These are phyloP conservation scores for Zygogramma bicolorata DNA, from an alignment of 2,888 invertebrate species.

Conservation along the genomic window DNA sequence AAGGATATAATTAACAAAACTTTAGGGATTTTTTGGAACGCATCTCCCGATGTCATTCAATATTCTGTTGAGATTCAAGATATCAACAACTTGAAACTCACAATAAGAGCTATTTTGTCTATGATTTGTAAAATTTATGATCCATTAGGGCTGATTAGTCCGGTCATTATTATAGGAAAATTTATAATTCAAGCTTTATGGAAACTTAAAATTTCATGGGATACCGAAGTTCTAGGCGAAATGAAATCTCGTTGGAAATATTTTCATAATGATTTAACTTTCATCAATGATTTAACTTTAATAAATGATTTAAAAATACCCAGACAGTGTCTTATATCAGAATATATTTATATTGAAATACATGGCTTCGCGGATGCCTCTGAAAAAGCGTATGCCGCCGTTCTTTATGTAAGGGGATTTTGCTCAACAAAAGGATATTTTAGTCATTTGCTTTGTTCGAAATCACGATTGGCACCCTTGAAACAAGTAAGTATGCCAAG, in stretches of 20 bases:
- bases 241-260: slow-evolving; percentile 14
- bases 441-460: background rate
- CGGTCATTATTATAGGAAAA: slow-evolving; percentile 28
- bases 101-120: slow-evolving; percentile 31
- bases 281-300: background rate
- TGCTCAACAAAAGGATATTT: background rate
- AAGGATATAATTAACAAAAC: slow-evolving; percentile 31
- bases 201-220: slow-evolving; percentile 32
- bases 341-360: slow-evolving; percentile 10
- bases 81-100: background rate
- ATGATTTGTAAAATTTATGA: slow-evolving; percentile 35
- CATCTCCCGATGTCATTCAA: slow-evolving; percentile 26
- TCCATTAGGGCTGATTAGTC: slow-evolving; percentile 29
- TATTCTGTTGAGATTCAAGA: slow-evolving; percentile 11
- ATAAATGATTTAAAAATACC: too few species aligned
- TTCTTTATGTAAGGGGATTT: background rate
- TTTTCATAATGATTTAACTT: background rate
- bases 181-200: slow-evolving; percentile 35
- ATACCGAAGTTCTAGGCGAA: slow-evolving; percentile 26
- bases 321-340: background rate
- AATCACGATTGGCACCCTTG: background rate
- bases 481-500: slow-evolving; percentile 9
- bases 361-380: slow-evolving; percentile 15
- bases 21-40: slow-evolving; percentile 31
- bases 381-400: slow-evolving; percentile 13